A percentile compares a stretch with the other conserved stretches of the same genome.
phyloP scores from a whole-genome alignment of 2,888 invertebrate genomes.

The Alviniconcha strummeri region DNA sequence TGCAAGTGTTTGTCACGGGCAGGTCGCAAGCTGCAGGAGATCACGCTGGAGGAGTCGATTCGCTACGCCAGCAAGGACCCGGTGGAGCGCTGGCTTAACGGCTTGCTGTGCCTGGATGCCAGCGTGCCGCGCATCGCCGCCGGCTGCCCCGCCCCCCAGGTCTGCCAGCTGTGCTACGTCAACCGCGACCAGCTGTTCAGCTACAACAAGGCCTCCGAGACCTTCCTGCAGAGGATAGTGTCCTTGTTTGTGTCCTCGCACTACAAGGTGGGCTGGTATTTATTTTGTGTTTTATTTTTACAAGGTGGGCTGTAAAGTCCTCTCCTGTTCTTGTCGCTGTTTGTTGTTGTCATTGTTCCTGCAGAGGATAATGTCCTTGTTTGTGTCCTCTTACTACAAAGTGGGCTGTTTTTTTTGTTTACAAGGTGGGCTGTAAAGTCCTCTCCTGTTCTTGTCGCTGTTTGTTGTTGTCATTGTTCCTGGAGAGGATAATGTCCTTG shows the following conservation, averaged over 20 bases:
- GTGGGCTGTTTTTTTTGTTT: no score
- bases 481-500: no score
- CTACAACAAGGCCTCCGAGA: slow-evolving; percentile 88
- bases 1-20: not conserved
- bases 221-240: slow-evolving; percentile 93
- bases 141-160: slow-evolving; percentile 91
- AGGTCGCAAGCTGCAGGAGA: slow-evolving; percentile 75
- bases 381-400: no score
- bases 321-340: no score
- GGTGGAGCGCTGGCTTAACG: slow-evolving; percentile 93
- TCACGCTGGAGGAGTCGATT: slow-evolving; percentile 93
- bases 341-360: no score
- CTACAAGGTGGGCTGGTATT: slow-evolving; percentile 83
- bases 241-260: slow-evolving; percentile 97
- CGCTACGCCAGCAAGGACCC: slow-evolving; percentile 89
- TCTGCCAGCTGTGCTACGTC: slow-evolving; percentile 85
- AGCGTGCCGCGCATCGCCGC: slow-evolving; percentile 80
- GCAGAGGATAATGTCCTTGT: no score
- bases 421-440: no score
- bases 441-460: no score
- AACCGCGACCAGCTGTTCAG: slow-evolving; percentile 95
- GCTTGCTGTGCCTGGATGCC: slow-evolving; percentile 92
- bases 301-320: no score
- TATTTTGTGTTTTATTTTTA: no score
- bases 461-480: no score